Conservation (phyloP, 1,140 invertebrate genomes). For the Nautilus pompilius region DNA sequence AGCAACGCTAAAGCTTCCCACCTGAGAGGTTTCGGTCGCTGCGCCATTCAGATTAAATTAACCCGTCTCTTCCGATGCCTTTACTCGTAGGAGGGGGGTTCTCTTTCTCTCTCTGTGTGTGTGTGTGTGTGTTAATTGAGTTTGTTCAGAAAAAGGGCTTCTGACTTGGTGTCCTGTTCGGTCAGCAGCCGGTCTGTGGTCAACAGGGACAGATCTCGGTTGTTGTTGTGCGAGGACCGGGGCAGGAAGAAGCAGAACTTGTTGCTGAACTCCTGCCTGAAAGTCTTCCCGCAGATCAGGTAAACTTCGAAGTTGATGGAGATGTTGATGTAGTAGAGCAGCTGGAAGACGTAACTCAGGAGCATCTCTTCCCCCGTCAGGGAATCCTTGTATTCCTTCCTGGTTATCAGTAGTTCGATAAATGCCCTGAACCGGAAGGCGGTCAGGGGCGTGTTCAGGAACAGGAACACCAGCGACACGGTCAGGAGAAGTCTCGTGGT, state of each 20-base stretch:
- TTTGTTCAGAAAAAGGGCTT: no score
- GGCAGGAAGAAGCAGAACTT: conserved; percentile 11
- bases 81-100: no score
- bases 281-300: conserved; percentile 28
- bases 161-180: no score
- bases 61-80: no score
- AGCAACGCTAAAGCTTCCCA: no score
- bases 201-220: background rate
- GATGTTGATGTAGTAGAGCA: conserved; percentile 75
- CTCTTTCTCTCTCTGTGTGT: no score
- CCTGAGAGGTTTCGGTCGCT: no score
- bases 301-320: conserved; percentile 81
- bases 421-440: conserved; percentile 32
- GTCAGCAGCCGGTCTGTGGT: background rate
- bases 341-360: conserved; percentile 59
- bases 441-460: conserved; percentile 70
- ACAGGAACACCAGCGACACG: conserved; percentile 75
- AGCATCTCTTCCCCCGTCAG: conserved; percentile 19
- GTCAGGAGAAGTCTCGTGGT: conserved; percentile 78
- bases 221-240: no score
- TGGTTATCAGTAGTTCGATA: background rate
- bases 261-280: conserved; percentile 25
- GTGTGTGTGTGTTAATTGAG: no score
- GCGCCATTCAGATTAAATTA: no score
- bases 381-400: conserved; percentile 22